These are phyloP conservation scores for Ispidina lecontei DNA, from an alignment of 2,797 vertebrate genomes.

Conservation along the genomic window DNA sequence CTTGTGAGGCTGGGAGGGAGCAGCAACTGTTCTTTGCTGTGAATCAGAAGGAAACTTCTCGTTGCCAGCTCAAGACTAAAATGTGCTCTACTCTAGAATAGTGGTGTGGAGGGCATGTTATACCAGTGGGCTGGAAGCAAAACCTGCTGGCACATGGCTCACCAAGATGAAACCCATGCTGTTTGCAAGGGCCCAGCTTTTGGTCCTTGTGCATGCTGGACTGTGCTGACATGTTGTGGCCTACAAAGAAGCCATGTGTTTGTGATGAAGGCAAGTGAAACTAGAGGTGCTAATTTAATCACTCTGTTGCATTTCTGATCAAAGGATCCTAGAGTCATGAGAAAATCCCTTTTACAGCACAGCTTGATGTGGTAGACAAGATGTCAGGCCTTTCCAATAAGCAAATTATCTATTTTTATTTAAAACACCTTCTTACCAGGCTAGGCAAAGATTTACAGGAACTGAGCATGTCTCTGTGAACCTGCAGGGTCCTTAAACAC, in stretches of 20 bases:
- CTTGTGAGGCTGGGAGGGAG: background rate
- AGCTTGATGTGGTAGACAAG: background rate
- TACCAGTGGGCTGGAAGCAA: background rate
- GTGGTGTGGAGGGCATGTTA: rapidly evolving
- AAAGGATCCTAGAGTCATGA: background rate
- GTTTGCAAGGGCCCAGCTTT: background rate
- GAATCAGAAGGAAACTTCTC: background rate
- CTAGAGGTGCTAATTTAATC: background rate
- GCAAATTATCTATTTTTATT: background rate
- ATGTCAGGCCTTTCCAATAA: background rate
- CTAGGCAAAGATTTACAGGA: background rate
- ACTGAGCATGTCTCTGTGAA: background rate
- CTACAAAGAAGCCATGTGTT: background rate
- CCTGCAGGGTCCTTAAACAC: background rate
- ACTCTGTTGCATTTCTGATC: background rate
- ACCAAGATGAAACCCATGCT: background rate
- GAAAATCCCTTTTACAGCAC: background rate
- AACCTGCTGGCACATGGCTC: rapidly evolving
- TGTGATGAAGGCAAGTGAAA: background rate
- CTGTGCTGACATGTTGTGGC: rapidly evolving
- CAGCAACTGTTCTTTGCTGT: background rate
- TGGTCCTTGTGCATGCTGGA: background rate
- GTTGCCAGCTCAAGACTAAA: background rate
- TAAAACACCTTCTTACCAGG: background rate
- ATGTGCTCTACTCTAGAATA: background rate